Conservation (phyloP, 1,140 invertebrate genomes). For the Brachystomella parvula region DNA sequence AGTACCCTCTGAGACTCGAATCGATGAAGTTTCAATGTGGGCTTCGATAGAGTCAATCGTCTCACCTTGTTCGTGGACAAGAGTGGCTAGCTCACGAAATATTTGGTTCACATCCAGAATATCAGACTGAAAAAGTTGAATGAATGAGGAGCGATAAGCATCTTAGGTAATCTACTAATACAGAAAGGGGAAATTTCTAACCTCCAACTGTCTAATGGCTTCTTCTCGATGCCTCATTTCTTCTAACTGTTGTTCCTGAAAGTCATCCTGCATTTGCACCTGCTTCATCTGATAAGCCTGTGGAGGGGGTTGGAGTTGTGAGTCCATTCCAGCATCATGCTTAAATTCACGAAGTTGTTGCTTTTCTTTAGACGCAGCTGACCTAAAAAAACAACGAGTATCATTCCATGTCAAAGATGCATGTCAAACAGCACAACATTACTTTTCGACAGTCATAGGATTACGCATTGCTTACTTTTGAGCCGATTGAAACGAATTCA, state of each 20-base stretch:
- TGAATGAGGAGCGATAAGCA: background rate
- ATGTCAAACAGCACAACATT: background rate
- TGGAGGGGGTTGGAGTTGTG: background rate
- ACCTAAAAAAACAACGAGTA: conserved; percentile 3
- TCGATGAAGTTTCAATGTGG: conserved; percentile 80
- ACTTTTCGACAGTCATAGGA: background rate
- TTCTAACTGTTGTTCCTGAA: conserved; percentile 21
- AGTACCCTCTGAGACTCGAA: conserved; percentile 73
- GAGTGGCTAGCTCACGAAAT: conserved; percentile 90
- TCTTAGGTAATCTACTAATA: background rate
- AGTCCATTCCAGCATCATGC: background rate
- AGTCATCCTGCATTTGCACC: conserved; percentile 9
- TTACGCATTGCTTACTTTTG: conserved; percentile 42
- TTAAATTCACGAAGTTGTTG: conserved; percentile 57
- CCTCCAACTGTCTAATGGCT: conserved; percentile 81
- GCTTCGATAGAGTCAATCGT: conserved; percentile 95
- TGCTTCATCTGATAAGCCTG: background rate
- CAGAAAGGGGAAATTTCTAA: conserved; percentile 43
- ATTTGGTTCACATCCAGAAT: conserved; percentile 96
- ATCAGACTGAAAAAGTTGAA: conserved; percentile 67
- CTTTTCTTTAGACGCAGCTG: background rate
- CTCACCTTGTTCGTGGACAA: conserved; percentile 96
- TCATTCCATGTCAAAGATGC: background rate
- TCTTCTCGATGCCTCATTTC: conserved; percentile 40
- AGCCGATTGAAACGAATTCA: conserved; percentile 69